Evolutionary conservation across 2,113 vertebrate species (phyloP).

Genomic region (Strix aluco): DNA sequence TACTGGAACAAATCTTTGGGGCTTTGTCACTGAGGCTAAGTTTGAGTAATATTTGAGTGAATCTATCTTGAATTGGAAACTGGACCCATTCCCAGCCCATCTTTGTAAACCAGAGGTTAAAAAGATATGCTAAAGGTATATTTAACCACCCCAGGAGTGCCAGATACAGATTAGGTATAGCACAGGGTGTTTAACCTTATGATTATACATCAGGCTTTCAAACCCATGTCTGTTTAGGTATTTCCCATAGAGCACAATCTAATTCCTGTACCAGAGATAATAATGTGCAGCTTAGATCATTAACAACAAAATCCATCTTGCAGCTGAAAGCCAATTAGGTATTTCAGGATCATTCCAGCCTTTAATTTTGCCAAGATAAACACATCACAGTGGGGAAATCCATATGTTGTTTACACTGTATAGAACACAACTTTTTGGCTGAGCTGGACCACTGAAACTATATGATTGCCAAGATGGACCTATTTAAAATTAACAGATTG

Average conservation of each 20-base stretch:
- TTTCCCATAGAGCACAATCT: neutral
- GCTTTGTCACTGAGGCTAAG: neutral
- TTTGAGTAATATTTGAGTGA: fast-evolving
- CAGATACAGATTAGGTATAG: neutral
- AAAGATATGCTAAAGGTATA: neutral
- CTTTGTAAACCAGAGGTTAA: neutral
- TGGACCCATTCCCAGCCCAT: neutral
- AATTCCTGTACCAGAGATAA: neutral
- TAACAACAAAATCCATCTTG: neutral
- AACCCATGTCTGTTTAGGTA: neutral
- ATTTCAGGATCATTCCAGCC: neutral
- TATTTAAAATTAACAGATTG: neutral
- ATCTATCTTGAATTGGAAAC: neutral
- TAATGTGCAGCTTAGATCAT: neutral
- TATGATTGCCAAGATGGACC: neutral
- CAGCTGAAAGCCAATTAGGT: neutral
- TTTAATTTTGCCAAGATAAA: neutral
- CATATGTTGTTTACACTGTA: neutral
- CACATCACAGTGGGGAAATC: neutral
- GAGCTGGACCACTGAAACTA: neutral
- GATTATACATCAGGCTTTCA: neutral
- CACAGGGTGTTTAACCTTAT: neutral
- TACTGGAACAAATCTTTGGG: neutral
- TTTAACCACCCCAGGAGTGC: neutral
- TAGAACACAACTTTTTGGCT: neutral